A percentile compares a stretch with the other conserved stretches of the same genome.
phyloP scores from a whole-genome alignment of 2,113 vertebrate species.

The Gyps fulvus region DNA sequence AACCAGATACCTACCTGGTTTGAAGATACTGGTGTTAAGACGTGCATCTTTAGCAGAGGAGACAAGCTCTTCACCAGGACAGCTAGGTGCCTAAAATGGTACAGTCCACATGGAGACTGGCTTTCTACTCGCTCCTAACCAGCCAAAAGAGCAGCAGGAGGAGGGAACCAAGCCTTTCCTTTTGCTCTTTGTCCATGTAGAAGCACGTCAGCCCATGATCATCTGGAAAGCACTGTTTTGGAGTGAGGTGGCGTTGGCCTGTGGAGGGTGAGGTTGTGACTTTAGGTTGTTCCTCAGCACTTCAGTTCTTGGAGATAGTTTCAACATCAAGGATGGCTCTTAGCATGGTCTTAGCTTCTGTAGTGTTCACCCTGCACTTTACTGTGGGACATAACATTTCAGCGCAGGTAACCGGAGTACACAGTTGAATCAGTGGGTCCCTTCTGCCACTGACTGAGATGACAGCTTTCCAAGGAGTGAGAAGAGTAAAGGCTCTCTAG shows the following conservation, averaged over 20 bases:
- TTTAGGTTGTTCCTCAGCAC: background rate
- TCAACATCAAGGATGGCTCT: background rate
- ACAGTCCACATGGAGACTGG: background rate
- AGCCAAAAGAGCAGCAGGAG: background rate
- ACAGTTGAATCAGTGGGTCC: background rate
- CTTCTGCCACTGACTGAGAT: background rate
- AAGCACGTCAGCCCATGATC: background rate
- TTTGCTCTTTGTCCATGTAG: background rate
- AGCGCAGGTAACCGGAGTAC: background rate
- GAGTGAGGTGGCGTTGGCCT: background rate
- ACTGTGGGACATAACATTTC: background rate
- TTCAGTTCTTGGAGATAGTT: background rate
- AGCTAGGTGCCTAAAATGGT: background rate
- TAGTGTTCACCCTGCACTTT: background rate
- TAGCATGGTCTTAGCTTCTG: background rate
- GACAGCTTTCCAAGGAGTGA: background rate
- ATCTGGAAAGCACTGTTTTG: background rate
- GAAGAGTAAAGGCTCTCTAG: background rate
- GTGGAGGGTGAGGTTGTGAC: background rate
- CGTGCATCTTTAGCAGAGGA: background rate
- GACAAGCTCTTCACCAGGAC: background rate
- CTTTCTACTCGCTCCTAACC: background rate
- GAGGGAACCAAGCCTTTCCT: background rate
- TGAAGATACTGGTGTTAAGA: background rate
- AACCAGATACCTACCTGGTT: background rate